These are phyloP conservation scores for Apodemus sylvaticus DNA, from an alignment of 2,113 vertebrate species.

Conservation along the genomic window DNA sequence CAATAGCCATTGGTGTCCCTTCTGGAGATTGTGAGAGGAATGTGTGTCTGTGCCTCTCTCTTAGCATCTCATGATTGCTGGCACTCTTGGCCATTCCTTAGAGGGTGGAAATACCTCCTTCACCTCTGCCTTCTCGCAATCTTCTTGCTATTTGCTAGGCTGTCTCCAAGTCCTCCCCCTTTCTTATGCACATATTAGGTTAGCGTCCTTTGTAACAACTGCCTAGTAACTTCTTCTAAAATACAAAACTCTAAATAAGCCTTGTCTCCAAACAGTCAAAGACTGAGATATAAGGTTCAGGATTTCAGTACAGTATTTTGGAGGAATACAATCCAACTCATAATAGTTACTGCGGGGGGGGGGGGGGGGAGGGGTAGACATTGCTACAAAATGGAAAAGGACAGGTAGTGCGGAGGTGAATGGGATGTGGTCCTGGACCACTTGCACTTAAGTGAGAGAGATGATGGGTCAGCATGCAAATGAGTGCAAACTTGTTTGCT, in stretches of 20 bases:
- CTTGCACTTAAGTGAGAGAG: conserved; percentile 2
- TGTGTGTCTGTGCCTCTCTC: accelerated
- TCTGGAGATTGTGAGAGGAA: neutral
- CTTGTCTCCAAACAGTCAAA: neutral
- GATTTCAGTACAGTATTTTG: neutral
- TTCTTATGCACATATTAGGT: neutral
- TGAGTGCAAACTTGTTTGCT: neutral
- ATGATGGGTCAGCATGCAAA: neutral
- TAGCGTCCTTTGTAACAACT: neutral
- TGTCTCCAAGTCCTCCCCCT: neutral
- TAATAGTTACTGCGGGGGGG: neutral
- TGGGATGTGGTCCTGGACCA: neutral
- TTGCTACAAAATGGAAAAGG: neutral
- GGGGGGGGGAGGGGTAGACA: neutral
- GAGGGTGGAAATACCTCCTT: neutral
- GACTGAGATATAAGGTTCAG: neutral
- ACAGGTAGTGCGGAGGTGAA: neutral
- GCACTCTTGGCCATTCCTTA: neutral
- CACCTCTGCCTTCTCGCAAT: neutral
- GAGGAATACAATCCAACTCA: neutral
- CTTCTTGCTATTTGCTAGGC: neutral
- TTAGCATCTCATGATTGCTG: neutral
- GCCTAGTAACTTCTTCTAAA: neutral
- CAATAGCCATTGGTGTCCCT: neutral
- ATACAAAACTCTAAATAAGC: neutral